These are phyloP conservation scores for Tigriopus japonicus DNA, from an alignment of 1,140 invertebrate genomes.

Conservation along the genomic window DNA sequence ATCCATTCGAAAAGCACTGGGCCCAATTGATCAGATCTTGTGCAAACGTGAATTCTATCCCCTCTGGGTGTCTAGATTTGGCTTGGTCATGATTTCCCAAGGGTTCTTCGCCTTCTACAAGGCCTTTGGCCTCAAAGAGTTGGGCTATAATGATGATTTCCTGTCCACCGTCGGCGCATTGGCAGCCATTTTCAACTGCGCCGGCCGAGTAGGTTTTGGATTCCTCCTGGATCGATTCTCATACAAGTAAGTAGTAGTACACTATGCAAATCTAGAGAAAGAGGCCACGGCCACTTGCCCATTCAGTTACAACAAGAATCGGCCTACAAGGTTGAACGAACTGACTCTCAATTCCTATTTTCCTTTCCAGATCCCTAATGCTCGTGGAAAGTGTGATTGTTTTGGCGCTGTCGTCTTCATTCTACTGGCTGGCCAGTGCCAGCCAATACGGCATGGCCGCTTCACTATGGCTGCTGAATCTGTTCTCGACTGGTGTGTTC, in stretches of 20 bases:
- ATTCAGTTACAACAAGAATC: neutral
- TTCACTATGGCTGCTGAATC: neutral
- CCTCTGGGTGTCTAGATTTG: neutral
- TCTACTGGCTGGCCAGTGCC: neutral
- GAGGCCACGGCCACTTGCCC: neutral
- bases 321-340: neutral
- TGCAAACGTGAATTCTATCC: neutral
- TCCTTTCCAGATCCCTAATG: neutral
- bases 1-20: neutral
- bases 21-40: neutral
- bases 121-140: constrained; percentile 25
- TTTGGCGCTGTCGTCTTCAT: neutral
- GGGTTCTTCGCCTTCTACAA: constrained; percentile 23
- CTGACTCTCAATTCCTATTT: neutral
- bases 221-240: constrained; percentile 23
- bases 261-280: neutral
- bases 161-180: constrained; percentile 26
- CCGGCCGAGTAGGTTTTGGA: constrained; percentile 27
- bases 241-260: constrained; percentile 20
- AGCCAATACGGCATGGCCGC: neutral
- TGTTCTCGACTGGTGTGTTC: neutral
- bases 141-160: constrained; percentile 27
- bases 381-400: neutral
- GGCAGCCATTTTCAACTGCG: constrained; percentile 26
- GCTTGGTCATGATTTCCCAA: constrained; percentile 32